Conservation (phyloP, 2,113 vertebrate species). For the Gallinago paraguaiae region DNA sequence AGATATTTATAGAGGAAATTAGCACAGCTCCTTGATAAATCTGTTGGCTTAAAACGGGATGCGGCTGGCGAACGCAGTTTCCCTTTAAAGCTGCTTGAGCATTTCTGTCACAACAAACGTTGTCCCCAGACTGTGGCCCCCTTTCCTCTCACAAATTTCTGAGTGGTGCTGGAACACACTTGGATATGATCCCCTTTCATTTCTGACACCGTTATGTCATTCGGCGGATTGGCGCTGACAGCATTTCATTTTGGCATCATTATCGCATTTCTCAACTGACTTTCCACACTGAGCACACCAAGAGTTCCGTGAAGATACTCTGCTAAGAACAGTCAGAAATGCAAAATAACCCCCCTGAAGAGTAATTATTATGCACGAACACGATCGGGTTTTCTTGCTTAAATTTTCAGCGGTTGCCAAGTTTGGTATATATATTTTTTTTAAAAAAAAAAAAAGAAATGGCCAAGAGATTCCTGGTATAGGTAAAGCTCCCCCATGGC, state of each 20-base stretch:
- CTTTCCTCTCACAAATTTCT: constrained; percentile 68
- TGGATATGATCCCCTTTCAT: constrained; percentile 72
- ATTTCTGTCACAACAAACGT: constrained; percentile 77
- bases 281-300: constrained; percentile 37
- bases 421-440: not conserved
- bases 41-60: constrained; percentile 62
- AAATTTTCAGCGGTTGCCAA: not conserved
- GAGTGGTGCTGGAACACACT: constrained; percentile 69
- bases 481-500: not conserved
- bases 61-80: constrained; percentile 44
- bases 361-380: not conserved
- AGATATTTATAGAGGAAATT: constrained; percentile 58
- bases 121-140: constrained; percentile 61
- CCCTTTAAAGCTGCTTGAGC: constrained; percentile 60
- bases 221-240: constrained; percentile 71
- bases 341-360: not conserved
- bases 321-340: constrained; percentile 58
- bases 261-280: constrained; percentile 64
- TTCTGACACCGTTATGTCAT: constrained; percentile 74
- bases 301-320: constrained; percentile 34
- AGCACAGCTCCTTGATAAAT: constrained; percentile 69
- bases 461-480: not conserved
- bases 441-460: not conserved
- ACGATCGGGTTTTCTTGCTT: not conserved
- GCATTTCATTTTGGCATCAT: constrained; percentile 75